A percentile compares a stretch with the other conserved stretches of the same genome.
These are phyloP conservation scores for Neomorphus geoffroyi DNA, from an alignment of 2,797 vertebrate genomes.

Conservation along the genomic window DNA sequence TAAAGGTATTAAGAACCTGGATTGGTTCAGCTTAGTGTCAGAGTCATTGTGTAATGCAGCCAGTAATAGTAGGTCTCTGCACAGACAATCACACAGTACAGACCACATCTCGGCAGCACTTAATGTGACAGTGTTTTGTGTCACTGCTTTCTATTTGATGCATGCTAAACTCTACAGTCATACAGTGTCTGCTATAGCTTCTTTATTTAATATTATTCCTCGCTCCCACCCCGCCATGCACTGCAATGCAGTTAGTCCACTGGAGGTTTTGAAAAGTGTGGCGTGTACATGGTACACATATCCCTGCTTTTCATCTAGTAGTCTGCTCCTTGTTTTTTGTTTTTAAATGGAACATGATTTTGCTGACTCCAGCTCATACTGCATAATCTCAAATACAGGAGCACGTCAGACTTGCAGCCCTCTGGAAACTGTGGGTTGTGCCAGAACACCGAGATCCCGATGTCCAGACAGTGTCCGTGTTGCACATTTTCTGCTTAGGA, in stretches of 20 bases:
- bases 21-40: background rate
- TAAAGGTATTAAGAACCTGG: background rate
- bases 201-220: background rate
- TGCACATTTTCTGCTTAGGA: background rate
- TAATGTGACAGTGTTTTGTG: background rate
- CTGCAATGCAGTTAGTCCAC: background rate
- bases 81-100: background rate
- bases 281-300: background rate
- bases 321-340: background rate
- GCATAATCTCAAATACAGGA: background rate
- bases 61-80: background rate
- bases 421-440: background rate
- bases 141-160: background rate
- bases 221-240: too few species aligned
- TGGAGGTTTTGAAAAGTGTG: background rate
- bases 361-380: background rate
- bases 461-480: background rate
- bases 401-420: background rate
- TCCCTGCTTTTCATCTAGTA: background rate
- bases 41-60: background rate
- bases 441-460: background rate
- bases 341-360: background rate
- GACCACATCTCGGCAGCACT: background rate
- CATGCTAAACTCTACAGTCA: background rate
- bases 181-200: background rate